Conservation (phyloP, 1,140 invertebrate species). For the Aphidius gifuensis region DNA sequence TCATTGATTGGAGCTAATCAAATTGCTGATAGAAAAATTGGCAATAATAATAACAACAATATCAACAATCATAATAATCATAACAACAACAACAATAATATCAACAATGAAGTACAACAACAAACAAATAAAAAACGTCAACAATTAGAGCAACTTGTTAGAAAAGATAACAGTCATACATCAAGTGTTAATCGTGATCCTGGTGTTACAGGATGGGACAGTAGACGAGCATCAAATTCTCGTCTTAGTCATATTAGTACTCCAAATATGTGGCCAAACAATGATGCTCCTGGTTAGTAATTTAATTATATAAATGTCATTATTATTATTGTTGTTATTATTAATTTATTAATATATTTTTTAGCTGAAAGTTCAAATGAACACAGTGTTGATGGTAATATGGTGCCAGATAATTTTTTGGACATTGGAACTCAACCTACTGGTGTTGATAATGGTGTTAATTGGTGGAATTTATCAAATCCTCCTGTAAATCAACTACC, state of each 20-base stretch:
- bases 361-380: conserved; percentile 34
- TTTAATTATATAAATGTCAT: conserved; percentile 5
- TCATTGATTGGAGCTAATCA: conserved; percentile 13
- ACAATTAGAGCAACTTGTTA: conserved; percentile 45
- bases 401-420: conserved; percentile 41
- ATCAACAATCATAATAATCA: conserved; percentile 16
- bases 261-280: conserved; percentile 41
- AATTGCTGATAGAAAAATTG: conserved; percentile 37
- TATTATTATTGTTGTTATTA: not conserved
- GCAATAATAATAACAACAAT: conserved; percentile 17
- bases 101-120: not conserved
- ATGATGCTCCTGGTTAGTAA: conserved; percentile 33
- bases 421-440: conserved; percentile 39
- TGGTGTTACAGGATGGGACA: conserved; percentile 33
- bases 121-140: conserved; percentile 36
- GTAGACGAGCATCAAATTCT: conserved; percentile 40
- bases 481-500: conserved; percentile 35
- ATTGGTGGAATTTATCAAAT: conserved; percentile 39
- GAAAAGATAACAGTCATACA: conserved; percentile 43
- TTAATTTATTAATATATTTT: not conserved
- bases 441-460: conserved; percentile 37
- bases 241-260: conserved; percentile 40
- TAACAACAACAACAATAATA: conserved; percentile 16
- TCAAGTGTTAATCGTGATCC: conserved; percentile 42
- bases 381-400: conserved; percentile 38